Conservation (phyloP, 2,888 invertebrate genomes). For the Agrilus mali region DNA sequence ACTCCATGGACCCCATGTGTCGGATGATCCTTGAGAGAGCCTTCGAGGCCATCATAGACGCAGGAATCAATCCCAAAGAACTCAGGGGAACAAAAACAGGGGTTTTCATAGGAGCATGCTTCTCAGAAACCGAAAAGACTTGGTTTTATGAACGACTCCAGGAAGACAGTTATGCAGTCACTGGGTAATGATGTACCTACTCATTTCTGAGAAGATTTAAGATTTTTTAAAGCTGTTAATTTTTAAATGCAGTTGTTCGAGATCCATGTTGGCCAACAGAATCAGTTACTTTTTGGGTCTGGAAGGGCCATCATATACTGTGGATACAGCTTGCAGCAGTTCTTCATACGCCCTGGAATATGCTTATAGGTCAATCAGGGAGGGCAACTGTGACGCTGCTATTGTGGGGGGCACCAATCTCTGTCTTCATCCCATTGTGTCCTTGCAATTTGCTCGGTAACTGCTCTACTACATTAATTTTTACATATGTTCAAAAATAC, state of each 20-base stretch:
- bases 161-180: constrained; percentile 32
- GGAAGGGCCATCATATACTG: constrained; percentile 75
- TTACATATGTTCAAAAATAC: constrained; percentile 4
- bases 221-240: background rate
- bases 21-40: constrained; percentile 44
- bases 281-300: constrained; percentile 81
- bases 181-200: constrained; percentile 35
- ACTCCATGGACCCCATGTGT: constrained; percentile 43
- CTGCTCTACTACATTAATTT: no score
- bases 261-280: constrained; percentile 85
- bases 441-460: constrained; percentile 73
- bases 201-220: background rate
- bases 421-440: constrained; percentile 75
- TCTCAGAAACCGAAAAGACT: constrained; percentile 64
- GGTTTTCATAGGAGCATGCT: constrained; percentile 65
- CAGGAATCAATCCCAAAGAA: constrained; percentile 51
- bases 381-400: constrained; percentile 77
- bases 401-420: constrained; percentile 81
- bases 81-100: constrained; percentile 62
- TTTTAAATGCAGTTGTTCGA: constrained; percentile 56
- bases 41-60: constrained; percentile 46
- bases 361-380: constrained; percentile 61
- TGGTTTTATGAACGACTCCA: constrained; percentile 40
- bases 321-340: constrained; percentile 94
- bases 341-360: constrained; percentile 78